Evolutionary conservation across 1,140 invertebrate species (phyloP).

Genomic region (Brachionus asplanchnoidis): DNA sequence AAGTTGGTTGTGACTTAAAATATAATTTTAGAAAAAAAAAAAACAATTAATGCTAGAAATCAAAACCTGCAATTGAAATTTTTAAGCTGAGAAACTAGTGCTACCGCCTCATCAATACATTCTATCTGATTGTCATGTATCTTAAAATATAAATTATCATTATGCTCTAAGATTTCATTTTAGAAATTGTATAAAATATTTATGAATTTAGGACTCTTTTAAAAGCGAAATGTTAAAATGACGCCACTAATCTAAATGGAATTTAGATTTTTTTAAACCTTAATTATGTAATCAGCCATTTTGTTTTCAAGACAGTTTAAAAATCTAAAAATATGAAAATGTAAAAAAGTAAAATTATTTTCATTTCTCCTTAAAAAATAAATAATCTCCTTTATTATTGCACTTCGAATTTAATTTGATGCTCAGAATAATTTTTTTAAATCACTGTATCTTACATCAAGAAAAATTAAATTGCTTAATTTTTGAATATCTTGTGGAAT

Average conservation of each 20-base stretch:
- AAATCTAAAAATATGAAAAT: too few relatives aligned
- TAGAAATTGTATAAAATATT: background rate
- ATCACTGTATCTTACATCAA: slow-evolving; percentile 63
- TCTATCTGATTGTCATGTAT: slow-evolving; percentile 72
- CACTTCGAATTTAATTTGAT: too few relatives aligned
- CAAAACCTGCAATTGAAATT: slow-evolving; percentile 54
- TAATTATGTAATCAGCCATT: too few relatives aligned
- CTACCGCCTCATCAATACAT: slow-evolving; percentile 57
- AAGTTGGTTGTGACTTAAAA: slow-evolving; percentile 57
- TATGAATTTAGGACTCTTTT: too few relatives aligned
- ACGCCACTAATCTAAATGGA: too few relatives aligned
- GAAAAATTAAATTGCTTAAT: slow-evolving; percentile 66
- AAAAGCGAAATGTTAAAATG: too few relatives aligned
- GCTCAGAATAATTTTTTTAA: background rate
- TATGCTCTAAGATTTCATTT: too few relatives aligned
- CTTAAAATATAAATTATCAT: slow-evolving; percentile 57
- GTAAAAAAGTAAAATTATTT: too few relatives aligned
- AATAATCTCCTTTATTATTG: too few relatives aligned
- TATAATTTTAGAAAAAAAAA: background rate
- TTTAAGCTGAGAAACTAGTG: slow-evolving; percentile 48
- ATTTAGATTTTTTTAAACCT: too few relatives aligned
- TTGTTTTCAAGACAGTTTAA: too few relatives aligned
- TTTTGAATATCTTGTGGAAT: slow-evolving; percentile 68
- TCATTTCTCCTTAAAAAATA: too few relatives aligned
- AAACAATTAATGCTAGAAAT: background rate